A percentile compares a stretch with the other conserved stretches of the same genome.
Evolutionary conservation across 2,113 vertebrate species (phyloP).

Genomic region (Oceanodroma tethys): DNA sequence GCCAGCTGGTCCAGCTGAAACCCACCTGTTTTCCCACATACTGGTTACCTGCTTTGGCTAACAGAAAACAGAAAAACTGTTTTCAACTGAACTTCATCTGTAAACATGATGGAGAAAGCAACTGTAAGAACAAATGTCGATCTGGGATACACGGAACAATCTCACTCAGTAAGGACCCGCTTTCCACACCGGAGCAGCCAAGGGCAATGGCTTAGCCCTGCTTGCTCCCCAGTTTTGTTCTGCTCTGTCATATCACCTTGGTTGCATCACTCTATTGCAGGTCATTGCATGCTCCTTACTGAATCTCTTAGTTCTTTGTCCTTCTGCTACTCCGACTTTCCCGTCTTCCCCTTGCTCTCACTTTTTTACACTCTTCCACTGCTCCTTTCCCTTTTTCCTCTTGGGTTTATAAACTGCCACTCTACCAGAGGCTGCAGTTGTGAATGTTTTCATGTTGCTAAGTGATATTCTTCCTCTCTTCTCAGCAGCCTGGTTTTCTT

Average conservation of each 20-base stretch:
- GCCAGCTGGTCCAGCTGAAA: not conserved
- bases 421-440: not conserved
- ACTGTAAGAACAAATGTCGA: not conserved
- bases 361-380: not conserved
- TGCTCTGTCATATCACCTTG: not conserved
- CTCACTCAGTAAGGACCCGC: not conserved
- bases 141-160: not conserved
- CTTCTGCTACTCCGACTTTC: not conserved
- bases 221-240: not conserved
- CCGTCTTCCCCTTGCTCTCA: accelerated
- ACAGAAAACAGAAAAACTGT: not conserved
- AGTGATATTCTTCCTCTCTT: not conserved
- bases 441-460: not conserved
- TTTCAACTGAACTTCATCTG: not conserved
- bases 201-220: not conserved
- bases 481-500: not conserved
- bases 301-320: not conserved
- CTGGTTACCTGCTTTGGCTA: not conserved
- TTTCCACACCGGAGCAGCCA: not conserved
- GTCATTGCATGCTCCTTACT: not conserved
- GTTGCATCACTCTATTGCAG: not conserved
- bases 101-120: not conserved
- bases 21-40: not conserved
- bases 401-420: not conserved
- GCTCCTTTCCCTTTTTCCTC: not conserved